Percentiles rank a stretch among this genome's conserved stretches.
phyloP scores from a whole-genome alignment of 2,113 vertebrate genomes.

The Pollachius pollachius region DNA sequence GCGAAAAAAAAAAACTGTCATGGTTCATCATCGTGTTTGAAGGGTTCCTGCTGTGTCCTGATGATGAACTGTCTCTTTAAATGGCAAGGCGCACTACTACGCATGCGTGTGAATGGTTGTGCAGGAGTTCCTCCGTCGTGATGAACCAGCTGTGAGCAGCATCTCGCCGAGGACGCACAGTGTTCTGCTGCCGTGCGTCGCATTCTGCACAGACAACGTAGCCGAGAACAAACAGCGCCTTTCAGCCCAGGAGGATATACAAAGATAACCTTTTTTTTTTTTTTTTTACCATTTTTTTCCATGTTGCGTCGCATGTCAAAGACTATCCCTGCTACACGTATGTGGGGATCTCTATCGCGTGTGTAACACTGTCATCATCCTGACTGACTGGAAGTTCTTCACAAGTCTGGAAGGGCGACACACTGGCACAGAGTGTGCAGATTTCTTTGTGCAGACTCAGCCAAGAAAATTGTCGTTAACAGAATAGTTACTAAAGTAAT shows the following conservation, averaged over 20 bases:
- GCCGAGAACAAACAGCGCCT: neutral
- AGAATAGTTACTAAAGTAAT: too few species aligned
- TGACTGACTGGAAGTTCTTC: too few species aligned
- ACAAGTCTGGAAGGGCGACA: too few species aligned
- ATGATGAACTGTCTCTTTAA: conserved; percentile 55
- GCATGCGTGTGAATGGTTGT: conserved; percentile 51
- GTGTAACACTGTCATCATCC: conserved; percentile 20
- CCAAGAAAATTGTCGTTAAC: too few species aligned
- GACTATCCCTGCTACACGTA: conserved; percentile 2
- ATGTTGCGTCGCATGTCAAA: neutral
- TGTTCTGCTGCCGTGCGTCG: conserved; percentile 6
- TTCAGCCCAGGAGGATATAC: too few species aligned
- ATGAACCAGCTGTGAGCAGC: conserved; percentile 40
- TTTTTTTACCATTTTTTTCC: neutral
- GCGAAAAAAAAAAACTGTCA: too few species aligned
- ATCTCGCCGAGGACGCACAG: conserved; percentile 27
- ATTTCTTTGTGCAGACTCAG: too few species aligned
- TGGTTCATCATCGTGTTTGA: too few species aligned
- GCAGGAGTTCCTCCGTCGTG: conserved; percentile 31
- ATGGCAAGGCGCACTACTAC: conserved; percentile 35
- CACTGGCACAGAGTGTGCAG: too few species aligned
- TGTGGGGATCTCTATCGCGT: conserved; percentile 17
- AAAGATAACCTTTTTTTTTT: neutral
- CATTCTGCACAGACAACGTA: conserved; percentile 21
- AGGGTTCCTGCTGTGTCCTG: neutral